phyloP scores from a whole-genome alignment of 2,113 vertebrate species.

The Edolisoma coerulescens region DNA sequence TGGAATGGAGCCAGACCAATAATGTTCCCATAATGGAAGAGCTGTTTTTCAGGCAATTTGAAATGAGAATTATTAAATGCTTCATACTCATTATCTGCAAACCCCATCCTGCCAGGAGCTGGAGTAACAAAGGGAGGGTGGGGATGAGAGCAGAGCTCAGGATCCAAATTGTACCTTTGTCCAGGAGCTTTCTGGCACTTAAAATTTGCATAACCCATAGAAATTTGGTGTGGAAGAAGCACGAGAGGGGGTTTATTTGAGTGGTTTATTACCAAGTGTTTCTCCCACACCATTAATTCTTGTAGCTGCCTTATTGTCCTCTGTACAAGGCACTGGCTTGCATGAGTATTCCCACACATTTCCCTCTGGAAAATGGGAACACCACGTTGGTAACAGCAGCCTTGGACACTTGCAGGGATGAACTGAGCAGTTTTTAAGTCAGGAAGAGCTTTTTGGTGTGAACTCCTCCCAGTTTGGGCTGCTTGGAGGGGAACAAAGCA shows the following conservation, averaged over 20 bases:
- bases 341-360: accelerated
- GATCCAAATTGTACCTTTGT: background rate
- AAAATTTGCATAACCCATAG: background rate
- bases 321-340: background rate
- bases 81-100: background rate
- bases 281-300: background rate
- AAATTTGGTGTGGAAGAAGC: background rate
- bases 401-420: background rate
- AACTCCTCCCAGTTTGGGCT: background rate
- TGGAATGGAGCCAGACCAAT: background rate
- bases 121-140: background rate
- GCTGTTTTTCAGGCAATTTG: background rate
- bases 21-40: background rate
- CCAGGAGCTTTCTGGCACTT: background rate
- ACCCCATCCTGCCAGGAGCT: background rate
- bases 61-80: conserved; percentile 18
- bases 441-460: background rate
- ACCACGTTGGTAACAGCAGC: background rate
- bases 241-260: background rate
- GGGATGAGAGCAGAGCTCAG: background rate
- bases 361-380: background rate
- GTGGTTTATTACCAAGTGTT: background rate
- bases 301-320: background rate
- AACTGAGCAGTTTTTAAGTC: background rate
- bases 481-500: background rate